A percentile compares a stretch with the other conserved stretches of the same genome.
Conservation (phyloP, 2,797 vertebrate species). For the Falco rusticolus region DNA sequence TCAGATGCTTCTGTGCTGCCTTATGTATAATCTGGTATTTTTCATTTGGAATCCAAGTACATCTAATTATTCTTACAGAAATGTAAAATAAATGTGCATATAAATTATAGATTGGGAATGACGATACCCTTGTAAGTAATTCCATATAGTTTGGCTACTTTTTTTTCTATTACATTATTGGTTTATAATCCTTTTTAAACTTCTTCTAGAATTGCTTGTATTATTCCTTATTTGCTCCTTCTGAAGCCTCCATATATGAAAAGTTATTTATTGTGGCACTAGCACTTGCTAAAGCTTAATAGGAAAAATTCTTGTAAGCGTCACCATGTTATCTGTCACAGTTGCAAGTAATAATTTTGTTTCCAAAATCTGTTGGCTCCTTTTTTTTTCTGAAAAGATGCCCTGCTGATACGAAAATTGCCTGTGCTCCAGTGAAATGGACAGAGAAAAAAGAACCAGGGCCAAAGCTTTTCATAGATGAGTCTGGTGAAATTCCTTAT, state of each 20-base stretch:
- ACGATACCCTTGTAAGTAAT: slow-evolving; percentile 43
- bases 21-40: slow-evolving; percentile 44
- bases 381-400: background rate
- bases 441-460: slow-evolving; percentile 6
- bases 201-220: slow-evolving; percentile 60
- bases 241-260: slow-evolving; percentile 71
- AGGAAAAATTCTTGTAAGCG: slow-evolving; percentile 74
- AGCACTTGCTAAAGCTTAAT: slow-evolving; percentile 73
- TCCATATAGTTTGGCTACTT: background rate
- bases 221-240: slow-evolving; percentile 72
- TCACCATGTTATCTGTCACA: slow-evolving; percentile 71
- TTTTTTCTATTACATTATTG: slow-evolving; percentile 37
- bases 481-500: background rate
- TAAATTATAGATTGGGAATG: slow-evolving; percentile 54
- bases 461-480: background rate
- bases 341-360: slow-evolving; percentile 71
- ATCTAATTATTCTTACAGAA: slow-evolving; percentile 64
- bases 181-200: slow-evolving; percentile 71
- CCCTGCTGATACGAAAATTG: slow-evolving; percentile 69
- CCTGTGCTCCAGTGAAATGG: slow-evolving; percentile 24
- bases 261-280: slow-evolving; percentile 74
- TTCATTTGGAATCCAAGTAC: slow-evolving; percentile 20
- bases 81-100: slow-evolving; percentile 56
- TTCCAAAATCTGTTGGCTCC: slow-evolving; percentile 12
- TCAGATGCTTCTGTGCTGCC: slow-evolving; percentile 18